Base-by-base conservation (phyloP, 2,797 vertebrate species). In the Sebastes miniatus region DNA sequence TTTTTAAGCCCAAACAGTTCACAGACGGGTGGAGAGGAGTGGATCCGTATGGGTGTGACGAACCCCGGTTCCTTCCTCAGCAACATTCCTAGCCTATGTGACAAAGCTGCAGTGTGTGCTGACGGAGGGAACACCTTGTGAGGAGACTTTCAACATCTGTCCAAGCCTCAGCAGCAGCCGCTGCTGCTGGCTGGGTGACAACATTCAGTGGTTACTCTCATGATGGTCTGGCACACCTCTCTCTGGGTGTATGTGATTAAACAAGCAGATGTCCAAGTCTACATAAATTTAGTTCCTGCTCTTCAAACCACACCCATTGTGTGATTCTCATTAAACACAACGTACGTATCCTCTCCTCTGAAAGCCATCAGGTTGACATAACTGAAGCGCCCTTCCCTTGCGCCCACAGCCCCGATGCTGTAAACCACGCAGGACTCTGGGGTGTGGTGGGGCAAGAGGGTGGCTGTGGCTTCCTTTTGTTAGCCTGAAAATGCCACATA, bases 401-500 rank as follows among this genome's bases (percentile, higher is more conserved):
- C 25, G 27, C 77, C 72, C 81, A 79, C 87, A 84, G 20, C 82
- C 81, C 80, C 18, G 8, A 63, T 50, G 67, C 81, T 83, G 68
- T 52, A 89, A 86, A 90, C 81, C 84, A 83, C 22, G 34, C 83
- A 79, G 69, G 63, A 56, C 81, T 83, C 59, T 67, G 74, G 93
- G 93, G 90, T 92, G 93, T 95, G 95, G 93, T 89, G 58, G 69
- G 76, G 81, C 43, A 52, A 85, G 74, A 87, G 71, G 74, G 84
- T 91, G 89, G 81, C 79, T 92, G 88, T 86, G 91, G 92, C 88
- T 92, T 95, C 88, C 87, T 86, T 92, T 91, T 89, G 88, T 91
- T 84, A 56, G 82, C 80, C 81, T 87, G 71, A 88, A 92, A 93
- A 87, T 83, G 86, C 81, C 79, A 78, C 87, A 79, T 52, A 87